Base-by-base conservation (phyloP, 2,797 vertebrate species). In the Erithacus rubecula region DNA sequence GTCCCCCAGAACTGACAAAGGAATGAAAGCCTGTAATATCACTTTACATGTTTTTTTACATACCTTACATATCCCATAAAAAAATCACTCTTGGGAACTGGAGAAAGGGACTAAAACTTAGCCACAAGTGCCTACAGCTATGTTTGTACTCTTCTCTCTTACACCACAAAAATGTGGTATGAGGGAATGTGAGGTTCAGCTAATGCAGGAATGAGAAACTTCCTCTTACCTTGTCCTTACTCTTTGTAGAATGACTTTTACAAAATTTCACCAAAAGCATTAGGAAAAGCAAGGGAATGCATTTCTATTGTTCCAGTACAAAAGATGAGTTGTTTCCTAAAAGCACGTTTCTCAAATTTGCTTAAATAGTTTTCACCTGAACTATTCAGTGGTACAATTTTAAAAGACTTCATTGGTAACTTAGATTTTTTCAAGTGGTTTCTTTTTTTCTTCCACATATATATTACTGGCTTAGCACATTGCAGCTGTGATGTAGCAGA, bases 401-500 rank as follows among this genome's bases (percentile, higher is more conserved):
- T 59, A 41, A 70, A 80, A 72, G 15, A 46, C 16, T 76, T 52
- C 46, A 36, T 8, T 51, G 11, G 15, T 15, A 72, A 60, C 18
- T 87, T 64, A 46, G 19, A 87, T 85, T 86, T 51, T 52, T 81
- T 24, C 58, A 22, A 59, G 26, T 19, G 5, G 29, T 67, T 83
- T 84, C 7, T 60, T 82, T 85, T 70, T 60, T 41, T 37, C 22
- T 64, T 22, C 19, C 17, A 10, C 5, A 51, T 60, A 47, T 67
- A 22, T 75, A 68, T 94, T 83, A 84, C 52, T 81, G 67, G 15
- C 55, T 94, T 93, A 95, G 72, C 34, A 89, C 43, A 56, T 41
- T 82, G 74, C 55, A 88, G 83, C 78, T 92, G 59, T 20, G 5
- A 52, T 80, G 52, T 64, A 94, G 77, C 81, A 93, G 89, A 92